Evolutionary conservation across 1,140 invertebrate genomes (phyloP), one percentile per base, ranked within the genome.

Genomic region (Drosophila tani): DNA sequence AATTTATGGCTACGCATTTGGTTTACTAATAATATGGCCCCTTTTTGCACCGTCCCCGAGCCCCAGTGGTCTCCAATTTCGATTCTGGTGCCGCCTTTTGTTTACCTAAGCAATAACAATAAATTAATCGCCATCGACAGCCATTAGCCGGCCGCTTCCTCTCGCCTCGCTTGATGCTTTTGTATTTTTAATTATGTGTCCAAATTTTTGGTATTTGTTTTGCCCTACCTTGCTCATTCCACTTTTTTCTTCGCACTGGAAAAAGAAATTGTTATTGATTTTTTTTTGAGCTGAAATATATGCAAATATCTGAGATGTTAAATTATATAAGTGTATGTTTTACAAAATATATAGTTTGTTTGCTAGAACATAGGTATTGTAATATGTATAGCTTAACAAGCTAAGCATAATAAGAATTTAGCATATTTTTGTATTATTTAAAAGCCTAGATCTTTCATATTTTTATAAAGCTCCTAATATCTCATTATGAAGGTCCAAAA

Each of bases 81-180:
- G 71, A 87, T 87, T 77, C 58, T 56, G 60, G 35, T 66, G 65
- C 69, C 32, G 49, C 56, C 68, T 73, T 90, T 84, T 88, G 85
- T 90, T 88, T 90, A 90, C 85, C 81, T 88, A 85, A 90, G 85
- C 85, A 88, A 88, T 88, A 88, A 88, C 85, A 81, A 88, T 88
- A 88, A 88, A 88, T 88, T 88, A 90, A 88, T 88, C 85, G 81
- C 29, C 47, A 75, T 66, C 57, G 75, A 84, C 69, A 71, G 84
- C 81, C 85, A 88, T 87, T 87, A 87, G 84, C 40, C 8, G 55
- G 19, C 5, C 29, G 45, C 21, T 71, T 71, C 53, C 70, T 73
- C 51, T 24, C 8, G 14, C 35, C 66, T 47, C 56, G 45, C 67
- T 65, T 57, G 82, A 81, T 87, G 83, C 84, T 87, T 60, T 87